Base-by-base conservation (phyloP, 2,888 invertebrate species). In the Cenopis cana region DNA sequence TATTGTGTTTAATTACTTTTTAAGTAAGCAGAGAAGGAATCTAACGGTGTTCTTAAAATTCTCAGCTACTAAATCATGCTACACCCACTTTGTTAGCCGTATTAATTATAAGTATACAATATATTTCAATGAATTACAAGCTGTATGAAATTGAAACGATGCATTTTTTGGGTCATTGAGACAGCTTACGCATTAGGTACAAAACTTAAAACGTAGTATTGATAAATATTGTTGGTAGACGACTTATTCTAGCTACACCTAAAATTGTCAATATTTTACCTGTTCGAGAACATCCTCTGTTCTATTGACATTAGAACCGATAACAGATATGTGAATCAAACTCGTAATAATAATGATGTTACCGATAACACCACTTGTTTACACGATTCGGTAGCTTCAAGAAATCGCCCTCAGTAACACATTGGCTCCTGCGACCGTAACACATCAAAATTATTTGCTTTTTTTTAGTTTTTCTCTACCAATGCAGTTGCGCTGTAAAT, bases 401-500 rank as follows among this genome's bases (percentile, higher is more conserved):
- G 77, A 73, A 76, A 75, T 73, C 41, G 68, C 73, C 75, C 79
- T 76, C 83, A 89, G 86, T 89, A 76, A 74, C 73, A 76, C 76
- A 72, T 75, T 76, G 76, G 74, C 77, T 69, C 73, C 75, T 78
- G 77, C 57, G 66, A 69, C 71, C 71, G 68, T 69, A 74, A 76
- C 82, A 85, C 87, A 86, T 82, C 71, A 79, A 79, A 84, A 81
- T 80, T 78, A 75, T 75, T 69, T 74, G 73, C 80, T 72, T 54
- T 74, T 69, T 75, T 74, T 67, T 76, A 67, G 60, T 73, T 76
- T 73, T 73, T 71, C 56, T 70, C 14, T 79, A 72, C 86, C 81
- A 84, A 89, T 91, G 90, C 81, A 79, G 76, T 82, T 86, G 72
- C 82, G 85, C 84, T 85, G 87, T 82, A 83, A 83, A 77, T 83